These are phyloP conservation scores for Eristalinus aeneus DNA, from an alignment of 2,888 invertebrate species.

Conservation along the genomic window DNA sequence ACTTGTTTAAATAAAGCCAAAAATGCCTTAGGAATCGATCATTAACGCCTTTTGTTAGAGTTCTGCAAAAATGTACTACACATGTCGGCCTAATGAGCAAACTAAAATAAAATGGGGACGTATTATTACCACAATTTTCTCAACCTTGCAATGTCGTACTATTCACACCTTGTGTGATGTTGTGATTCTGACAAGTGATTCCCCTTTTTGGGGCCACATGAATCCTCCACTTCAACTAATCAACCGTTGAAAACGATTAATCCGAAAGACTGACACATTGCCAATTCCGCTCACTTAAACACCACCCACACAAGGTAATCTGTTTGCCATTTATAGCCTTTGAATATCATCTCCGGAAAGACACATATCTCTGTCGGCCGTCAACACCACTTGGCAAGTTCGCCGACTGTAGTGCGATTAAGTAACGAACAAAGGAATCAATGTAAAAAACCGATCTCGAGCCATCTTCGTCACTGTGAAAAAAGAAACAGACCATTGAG, in stretches of 20 bases:
- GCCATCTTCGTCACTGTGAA: neutral
- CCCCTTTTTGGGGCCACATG: neutral
- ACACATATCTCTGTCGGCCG: neutral
- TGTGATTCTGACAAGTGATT: neutral
- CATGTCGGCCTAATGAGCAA: neutral
- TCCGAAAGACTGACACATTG: slow-evolving; percentile 13
- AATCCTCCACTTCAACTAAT: slow-evolving; percentile 19
- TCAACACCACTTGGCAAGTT: slow-evolving; percentile 17
- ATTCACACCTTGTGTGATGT: neutral
- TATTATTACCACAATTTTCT: neutral
- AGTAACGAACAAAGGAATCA: slow-evolving; percentile 11
- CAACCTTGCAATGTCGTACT: neutral
- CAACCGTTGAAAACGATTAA: slow-evolving; percentile 33
- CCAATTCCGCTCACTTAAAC: slow-evolving; percentile 30
- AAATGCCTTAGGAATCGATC: neutral
- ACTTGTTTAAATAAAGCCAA: no score
- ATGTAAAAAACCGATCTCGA: slow-evolving; percentile 5
- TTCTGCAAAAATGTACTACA: neutral
- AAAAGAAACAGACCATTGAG: neutral
- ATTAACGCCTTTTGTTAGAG: neutral
- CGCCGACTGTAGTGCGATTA: slow-evolving; percentile 17
- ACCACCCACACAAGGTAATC: slow-evolving; percentile 14
- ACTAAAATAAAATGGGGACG: neutral
- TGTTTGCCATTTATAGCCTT: neutral
- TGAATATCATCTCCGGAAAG: neutral